Evolutionary conservation across 2,888 invertebrate genomes (phyloP).

Genomic region (Chloroclysta siterata): DNA sequence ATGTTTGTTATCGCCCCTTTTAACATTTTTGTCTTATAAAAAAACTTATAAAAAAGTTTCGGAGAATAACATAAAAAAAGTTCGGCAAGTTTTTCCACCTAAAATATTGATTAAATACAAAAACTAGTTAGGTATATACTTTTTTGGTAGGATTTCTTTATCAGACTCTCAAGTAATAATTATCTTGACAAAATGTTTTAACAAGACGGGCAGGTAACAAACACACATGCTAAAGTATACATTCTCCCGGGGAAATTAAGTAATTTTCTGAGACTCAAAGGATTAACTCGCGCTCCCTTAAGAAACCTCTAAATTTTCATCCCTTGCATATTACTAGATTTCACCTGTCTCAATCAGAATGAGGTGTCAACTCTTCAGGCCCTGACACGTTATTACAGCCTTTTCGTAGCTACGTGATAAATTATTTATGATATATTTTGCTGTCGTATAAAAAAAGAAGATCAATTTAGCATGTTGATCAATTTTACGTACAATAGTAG

Average conservation of each 20-base stretch:
- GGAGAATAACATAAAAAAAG: no score
- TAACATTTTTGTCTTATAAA: no score
- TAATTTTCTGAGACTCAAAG: conserved; percentile 31
- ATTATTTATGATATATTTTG: conserved; percentile 38
- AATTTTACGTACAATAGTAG: background rate
- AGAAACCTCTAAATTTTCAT: conserved; percentile 33
- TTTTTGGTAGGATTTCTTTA: no score
- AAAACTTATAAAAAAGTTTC: no score
- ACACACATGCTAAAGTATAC: conserved; percentile 31
- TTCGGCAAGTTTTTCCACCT: no score
- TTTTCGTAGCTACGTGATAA: conserved; percentile 29
- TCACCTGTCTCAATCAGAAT: conserved; percentile 25
- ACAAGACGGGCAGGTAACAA: conserved; percentile 14
- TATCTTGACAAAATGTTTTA: background rate
- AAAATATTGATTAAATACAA: no score
- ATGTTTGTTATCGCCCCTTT: no score
- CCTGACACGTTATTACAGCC: conserved; percentile 37
- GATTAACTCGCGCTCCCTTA: conserved; percentile 38
- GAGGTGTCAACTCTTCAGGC: conserved; percentile 35
- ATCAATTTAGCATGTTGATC: conserved; percentile 1
- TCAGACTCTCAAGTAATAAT: no score
- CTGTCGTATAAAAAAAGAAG: conserved; percentile 14
- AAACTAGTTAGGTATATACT: no score
- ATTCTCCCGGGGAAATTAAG: conserved; percentile 46
- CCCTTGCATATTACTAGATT: conserved; percentile 30